Base-by-base conservation (phyloP, 2,113 vertebrate genomes). In the Noctilio leporinus region DNA sequence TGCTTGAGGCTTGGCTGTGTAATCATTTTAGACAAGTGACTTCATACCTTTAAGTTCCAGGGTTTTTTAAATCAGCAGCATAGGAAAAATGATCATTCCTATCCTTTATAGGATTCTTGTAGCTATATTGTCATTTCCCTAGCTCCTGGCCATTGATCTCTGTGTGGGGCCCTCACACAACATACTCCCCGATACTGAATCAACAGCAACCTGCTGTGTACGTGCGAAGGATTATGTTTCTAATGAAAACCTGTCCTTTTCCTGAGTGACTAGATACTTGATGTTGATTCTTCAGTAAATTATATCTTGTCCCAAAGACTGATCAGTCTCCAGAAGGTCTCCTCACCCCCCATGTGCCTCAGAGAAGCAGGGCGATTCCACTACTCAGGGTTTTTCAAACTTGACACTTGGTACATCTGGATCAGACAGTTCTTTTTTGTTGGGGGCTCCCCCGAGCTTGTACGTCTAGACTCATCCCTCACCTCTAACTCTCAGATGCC, bases 11-110 rank as follows among this genome's bases (percentile, higher is more conserved):
- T 67, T 59, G 33, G 57, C 35, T 19, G 5, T 35, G 70, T 57
- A 62, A 65, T n/a, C n/a, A n/a, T 65, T 59, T 80, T 78, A 75
- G n/a, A 86, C 49, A 24, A 51, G 45, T 10, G 26, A 62, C 30
- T 91, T 73, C 40, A 12, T 51, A 45, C 47, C n/a, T 38, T 40
- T 77, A 57, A 96, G 77, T 53, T 8, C 15, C 8, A 3, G 10
- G 43, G 89, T 80, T 59, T 76, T 86, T 22, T 38, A 12, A 17
- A 85, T 89, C 45, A 86, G 49, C 35, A 69, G 47, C 70, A 53
- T 4, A 45, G 10, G 59, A 85, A 45, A 15, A 20, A 3, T 7
- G 40, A 35, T n/a, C 30, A 53, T 28, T 47, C 33, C 59, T 64
- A 47, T 51, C 57, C 76, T 67, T 72, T 8, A 11, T 62, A n/a